Percentiles rank a stretch among this genome's conserved stretches.
phyloP scores from a whole-genome alignment of 2,888 invertebrate genomes.

The Clistopyga incitator region DNA sequence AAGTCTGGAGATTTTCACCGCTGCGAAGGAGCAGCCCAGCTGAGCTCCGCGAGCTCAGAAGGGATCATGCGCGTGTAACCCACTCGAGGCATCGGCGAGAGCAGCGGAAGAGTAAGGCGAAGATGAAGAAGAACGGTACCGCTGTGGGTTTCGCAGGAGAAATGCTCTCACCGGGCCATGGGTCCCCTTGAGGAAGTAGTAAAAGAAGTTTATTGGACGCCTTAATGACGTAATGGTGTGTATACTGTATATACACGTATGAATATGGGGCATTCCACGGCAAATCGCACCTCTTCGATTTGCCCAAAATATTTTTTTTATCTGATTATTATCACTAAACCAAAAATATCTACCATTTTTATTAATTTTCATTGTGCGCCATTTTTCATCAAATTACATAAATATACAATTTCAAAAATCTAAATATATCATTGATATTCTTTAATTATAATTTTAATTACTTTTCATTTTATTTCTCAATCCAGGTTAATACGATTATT shows the following conservation, averaged over 20 bases:
- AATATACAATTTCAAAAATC: too few relatives aligned
- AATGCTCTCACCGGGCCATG: slow-evolving; percentile 48
- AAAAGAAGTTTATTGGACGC: slow-evolving; percentile 78
- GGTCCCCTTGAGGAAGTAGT: slow-evolving; percentile 75
- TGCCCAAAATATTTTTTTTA: too few relatives aligned
- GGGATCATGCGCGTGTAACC: slow-evolving; percentile 38
- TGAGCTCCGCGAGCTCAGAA: slow-evolving; percentile 29
- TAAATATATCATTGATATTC: too few relatives aligned
- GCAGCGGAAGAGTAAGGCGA: slow-evolving; percentile 36
- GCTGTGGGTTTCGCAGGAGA: slow-evolving; percentile 30
- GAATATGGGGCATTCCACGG: not conserved
- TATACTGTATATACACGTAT: slow-evolving; percentile 33
- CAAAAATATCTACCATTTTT: too few relatives aligned
- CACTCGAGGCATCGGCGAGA: slow-evolving; percentile 26
- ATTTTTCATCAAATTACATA: too few relatives aligned
- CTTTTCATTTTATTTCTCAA: too few relatives aligned
- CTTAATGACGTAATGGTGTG: slow-evolving; percentile 77
- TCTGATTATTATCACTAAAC: too few relatives aligned
- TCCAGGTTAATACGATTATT: too few relatives aligned
- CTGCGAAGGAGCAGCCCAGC: slow-evolving; percentile 11
- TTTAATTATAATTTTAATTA: too few relatives aligned
- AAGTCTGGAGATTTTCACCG: slow-evolving; percentile 51
- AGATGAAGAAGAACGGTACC: slow-evolving; percentile 58
- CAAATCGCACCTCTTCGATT: too few relatives aligned
- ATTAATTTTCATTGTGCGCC: too few relatives aligned